Evolutionary conservation across 2,888 invertebrate species (phyloP), one percentile per base, ranked within the genome.

Genomic region (Drosophila quinaria): DNA sequence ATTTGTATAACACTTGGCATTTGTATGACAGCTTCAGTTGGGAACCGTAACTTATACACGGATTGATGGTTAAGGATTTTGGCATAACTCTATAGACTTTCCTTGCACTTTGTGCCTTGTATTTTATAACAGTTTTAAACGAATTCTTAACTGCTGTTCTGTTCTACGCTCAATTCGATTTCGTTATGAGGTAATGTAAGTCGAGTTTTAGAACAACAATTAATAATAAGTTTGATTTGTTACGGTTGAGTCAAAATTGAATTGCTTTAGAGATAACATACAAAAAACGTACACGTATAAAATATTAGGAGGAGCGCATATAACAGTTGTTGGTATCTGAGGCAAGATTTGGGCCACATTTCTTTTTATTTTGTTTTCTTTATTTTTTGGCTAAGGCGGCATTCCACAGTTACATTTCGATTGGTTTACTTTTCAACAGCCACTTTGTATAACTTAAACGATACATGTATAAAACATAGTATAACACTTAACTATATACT

Each of bases 401-500:
- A 51, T 64, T 70, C 37, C 49, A 54, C 49, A 50, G 50, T 59
- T 50, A 9, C 31, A 37, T 59, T 63, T 63, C 17, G 41, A 64
- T 56, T 67, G 46, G 41, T 61, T 50, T 44, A 35, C 51, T 50
- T 1, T 29, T 67, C n/a, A 44, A 75, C 77, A 77, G 78, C 78
- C 73, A 72, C 35, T 44, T 79, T 51, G 47, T 70, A 58, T 13
- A 46, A 61, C 69, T 64, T 69, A 59, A 29, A 17, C 9, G 13
- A 2, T 51, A 52, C 13, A 5, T 59, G 13, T 50, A 47, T 56
- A 44, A 50, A 44, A 50, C 42, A 37, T 63, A 42, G 52, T 67
- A 72, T 68, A 76, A 77, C 78, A 78, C 72, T 77, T 80, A 72
- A 59, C 62, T 72, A 54, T 35, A 35, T 37, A 44, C 44, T 68